phyloP scores from a whole-genome alignment of 1,140 invertebrate species.

The Caenorhabditis briggsae region DNA sequence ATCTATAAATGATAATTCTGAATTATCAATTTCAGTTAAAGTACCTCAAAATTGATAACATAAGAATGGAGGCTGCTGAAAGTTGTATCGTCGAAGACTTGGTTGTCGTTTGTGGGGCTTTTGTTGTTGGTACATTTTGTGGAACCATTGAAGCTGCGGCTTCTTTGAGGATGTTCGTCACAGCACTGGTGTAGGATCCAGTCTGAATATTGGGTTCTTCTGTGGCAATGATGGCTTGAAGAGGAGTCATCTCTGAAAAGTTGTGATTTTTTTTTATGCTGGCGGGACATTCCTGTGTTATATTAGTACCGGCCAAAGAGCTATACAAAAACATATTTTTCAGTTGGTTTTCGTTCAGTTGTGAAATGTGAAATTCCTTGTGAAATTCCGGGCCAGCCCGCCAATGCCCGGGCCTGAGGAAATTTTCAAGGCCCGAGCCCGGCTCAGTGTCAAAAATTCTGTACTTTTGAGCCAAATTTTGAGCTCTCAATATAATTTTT shows the following conservation, averaged over 20 bases:
- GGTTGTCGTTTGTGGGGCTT: background rate
- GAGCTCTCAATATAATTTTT: too few species aligned
- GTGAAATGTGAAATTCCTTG: too few species aligned
- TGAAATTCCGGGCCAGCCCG: too few species aligned
- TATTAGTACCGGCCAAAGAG: too few species aligned
- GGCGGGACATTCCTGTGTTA: too few species aligned
- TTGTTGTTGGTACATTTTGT: background rate
- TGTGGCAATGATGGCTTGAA: slow-evolving; percentile 25
- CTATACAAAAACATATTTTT: too few species aligned
- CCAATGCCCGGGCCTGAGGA: too few species aligned
- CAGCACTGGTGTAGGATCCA: background rate
- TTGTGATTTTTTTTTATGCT: background rate
- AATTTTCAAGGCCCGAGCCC: too few species aligned
- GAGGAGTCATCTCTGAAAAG: slow-evolving; percentile 23
- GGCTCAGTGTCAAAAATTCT: too few species aligned
- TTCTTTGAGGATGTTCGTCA: slow-evolving; percentile 23
- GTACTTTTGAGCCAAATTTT: too few species aligned
- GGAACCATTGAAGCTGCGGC: slow-evolving; percentile 22
- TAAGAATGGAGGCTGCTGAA: background rate
- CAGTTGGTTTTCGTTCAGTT: too few species aligned
- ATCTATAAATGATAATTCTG: too few species aligned
- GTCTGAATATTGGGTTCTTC: slow-evolving; percentile 9
- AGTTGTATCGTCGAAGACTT: background rate
- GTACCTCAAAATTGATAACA: background rate
- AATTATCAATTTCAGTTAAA: background rate